Conservation (phyloP, 2,797 vertebrate genomes). For the Prunella strophiata region DNA sequence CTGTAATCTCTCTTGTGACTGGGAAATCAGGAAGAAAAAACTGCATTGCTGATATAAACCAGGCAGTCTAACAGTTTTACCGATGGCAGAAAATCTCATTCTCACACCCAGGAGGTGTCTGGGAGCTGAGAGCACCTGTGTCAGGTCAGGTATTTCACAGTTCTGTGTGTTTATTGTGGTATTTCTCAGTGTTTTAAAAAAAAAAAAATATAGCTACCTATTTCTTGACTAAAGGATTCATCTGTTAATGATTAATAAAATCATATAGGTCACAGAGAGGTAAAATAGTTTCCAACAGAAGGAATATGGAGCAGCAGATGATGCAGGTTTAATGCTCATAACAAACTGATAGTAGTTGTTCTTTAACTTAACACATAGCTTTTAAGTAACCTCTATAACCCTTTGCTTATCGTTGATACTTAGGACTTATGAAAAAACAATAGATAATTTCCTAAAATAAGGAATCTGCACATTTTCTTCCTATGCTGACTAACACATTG, state of each 20-base stretch:
- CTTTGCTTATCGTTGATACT: background rate
- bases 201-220: background rate
- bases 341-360: background rate
- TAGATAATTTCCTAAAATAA: background rate
- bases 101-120: background rate
- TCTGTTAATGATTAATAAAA: background rate
- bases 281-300: background rate
- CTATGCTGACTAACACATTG: background rate
- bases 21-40: background rate
- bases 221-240: background rate
- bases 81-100: background rate
- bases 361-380: background rate
- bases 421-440: background rate
- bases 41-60: background rate
- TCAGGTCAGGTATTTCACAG: background rate
- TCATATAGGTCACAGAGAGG: background rate
- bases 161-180: background rate
- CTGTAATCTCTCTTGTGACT: background rate
- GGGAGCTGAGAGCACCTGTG: background rate
- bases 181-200: background rate
- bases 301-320: background rate
- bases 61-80: conserved; percentile 4
- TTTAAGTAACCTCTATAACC: background rate
- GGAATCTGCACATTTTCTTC: background rate
- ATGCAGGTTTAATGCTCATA: background rate